Base-by-base conservation (phyloP, 2,888 invertebrate species). In the Caenorhabditis sp. region DNA sequence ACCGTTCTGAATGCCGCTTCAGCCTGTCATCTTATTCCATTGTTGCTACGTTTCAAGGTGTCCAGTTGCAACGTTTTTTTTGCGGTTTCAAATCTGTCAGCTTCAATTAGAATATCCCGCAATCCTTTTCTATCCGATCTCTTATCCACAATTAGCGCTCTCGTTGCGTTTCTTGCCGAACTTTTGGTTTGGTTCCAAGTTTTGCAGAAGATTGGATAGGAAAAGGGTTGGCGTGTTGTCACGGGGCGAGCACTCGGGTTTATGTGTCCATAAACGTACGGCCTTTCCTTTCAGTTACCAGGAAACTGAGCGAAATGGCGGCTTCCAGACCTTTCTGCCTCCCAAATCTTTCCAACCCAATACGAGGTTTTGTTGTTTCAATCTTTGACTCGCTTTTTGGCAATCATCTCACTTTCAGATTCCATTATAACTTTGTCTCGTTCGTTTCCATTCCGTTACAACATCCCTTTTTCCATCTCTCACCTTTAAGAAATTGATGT, bases 351-450 rank as follows among this genome's bases (percentile, higher is more conserved):
- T 17, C 8, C 17, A 41, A 22, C 26, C 46, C 11, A 22, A 35
- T 17, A 13, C 13, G 13, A 3, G n/a, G 5, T 1, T 20, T 6
- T 46, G 35, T 35, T 59, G 20, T 27, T 41, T 39, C 11, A 7
- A 9, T n/a, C 46, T 46, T 63, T 43, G 27, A 43, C 58, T 13
- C 13, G 22, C 30, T 32, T 32, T 58, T 43, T 41, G 20, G 26
- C 70, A 70, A 70, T 59, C 59, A 70, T 61, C 70, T 70, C 59
- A 70, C 70, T 70, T 70, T 59, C 70, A 70, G 70, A 70, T 61
- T 70, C 59, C 46, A 70, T 70, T 59, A 70, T 37, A 59, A 59
- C 22, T 53, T 53, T 24, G 24, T 39, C 32, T 37, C 52, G 32
- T 32, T 27, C 17, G 15, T 39, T 48, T 66, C 46, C 46, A 24